Evolutionary conservation across 2,113 vertebrate genomes (phyloP).

Genomic region (Erythrocebus patas): DNA sequence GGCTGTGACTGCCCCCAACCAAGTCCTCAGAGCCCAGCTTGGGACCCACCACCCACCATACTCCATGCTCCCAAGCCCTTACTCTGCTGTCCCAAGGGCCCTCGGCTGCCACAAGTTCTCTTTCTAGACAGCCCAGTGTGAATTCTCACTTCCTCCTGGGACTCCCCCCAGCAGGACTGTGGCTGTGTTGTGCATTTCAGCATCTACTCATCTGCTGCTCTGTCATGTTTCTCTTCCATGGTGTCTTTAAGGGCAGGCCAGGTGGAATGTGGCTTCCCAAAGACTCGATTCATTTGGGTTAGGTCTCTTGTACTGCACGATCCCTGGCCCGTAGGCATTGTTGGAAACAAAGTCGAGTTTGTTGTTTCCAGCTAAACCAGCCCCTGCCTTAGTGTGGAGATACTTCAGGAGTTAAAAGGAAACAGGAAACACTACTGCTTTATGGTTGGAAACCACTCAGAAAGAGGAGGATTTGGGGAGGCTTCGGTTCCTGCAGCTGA

Average conservation of each 20-base stretch:
- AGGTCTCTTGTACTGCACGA: neutral
- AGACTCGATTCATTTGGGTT: neutral
- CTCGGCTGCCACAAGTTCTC: neutral
- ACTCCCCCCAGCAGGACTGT: neutral
- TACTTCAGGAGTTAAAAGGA: neutral
- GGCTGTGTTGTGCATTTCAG: neutral
- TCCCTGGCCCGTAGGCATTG: neutral
- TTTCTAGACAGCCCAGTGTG: neutral
- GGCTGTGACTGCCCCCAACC: fast-evolving
- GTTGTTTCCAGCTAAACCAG: neutral
- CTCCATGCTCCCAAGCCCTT: neutral
- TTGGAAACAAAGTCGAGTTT: neutral
- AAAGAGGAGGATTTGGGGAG: neutral
- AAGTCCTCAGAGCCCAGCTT: neutral
- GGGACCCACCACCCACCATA: neutral
- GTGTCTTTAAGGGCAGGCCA: neutral
- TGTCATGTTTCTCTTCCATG: neutral
- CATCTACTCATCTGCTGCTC: neutral
- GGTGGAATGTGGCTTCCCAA: neutral
- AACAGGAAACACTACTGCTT: neutral
- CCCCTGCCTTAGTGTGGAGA: neutral
- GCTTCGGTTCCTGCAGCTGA: neutral
- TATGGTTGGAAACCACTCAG: neutral
- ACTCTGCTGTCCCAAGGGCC: neutral
- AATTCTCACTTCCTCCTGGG: conserved; percentile 17